phyloP scores from a whole-genome alignment of 2,797 vertebrate species.

The Notolabrus celidotus region DNA sequence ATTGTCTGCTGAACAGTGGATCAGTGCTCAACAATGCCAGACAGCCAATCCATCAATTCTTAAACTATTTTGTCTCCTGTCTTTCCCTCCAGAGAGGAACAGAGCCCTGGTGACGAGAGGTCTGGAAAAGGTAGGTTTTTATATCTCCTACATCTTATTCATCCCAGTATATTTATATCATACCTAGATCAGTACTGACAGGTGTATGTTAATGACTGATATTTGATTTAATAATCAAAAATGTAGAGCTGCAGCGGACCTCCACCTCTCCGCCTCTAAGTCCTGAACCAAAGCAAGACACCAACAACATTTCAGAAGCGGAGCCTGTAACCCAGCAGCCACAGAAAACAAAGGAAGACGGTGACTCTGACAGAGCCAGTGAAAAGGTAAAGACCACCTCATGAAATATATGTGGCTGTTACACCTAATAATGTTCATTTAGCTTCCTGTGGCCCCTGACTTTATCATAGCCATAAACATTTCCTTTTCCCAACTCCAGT shows the following conservation, averaged over 20 bases:
- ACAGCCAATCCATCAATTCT: neutral
- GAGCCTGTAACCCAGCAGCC: constrained; percentile 79
- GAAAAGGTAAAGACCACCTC: constrained; percentile 69
- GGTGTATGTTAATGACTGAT: neutral
- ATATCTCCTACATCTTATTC: neutral
- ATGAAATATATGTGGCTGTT: neutral
- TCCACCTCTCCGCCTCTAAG: constrained; percentile 51
- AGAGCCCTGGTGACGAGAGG: constrained; percentile 32
- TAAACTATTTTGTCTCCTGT: neutral
- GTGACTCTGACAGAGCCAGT: constrained; percentile 35
- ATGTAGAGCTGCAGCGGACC: constrained; percentile 25
- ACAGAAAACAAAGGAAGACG: constrained; percentile 54
- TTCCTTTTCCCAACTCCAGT: too few species aligned
- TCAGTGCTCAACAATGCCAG: too few species aligned
- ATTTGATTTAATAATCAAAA: neutral
- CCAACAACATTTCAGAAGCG: constrained; percentile 45
- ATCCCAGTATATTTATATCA: neutral
- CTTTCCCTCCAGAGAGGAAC: constrained; percentile 52
- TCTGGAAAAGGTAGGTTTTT: constrained; percentile 27
- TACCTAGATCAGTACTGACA: neutral
- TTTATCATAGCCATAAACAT: too few species aligned
- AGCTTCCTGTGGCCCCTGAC: too few species aligned
- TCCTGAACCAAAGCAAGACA: constrained; percentile 26
- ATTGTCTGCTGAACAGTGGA: too few species aligned
- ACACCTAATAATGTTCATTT: neutral